Evolutionary conservation across 2,888 invertebrate genomes (phyloP).

Genomic region (Tribolium freemani): DNA sequence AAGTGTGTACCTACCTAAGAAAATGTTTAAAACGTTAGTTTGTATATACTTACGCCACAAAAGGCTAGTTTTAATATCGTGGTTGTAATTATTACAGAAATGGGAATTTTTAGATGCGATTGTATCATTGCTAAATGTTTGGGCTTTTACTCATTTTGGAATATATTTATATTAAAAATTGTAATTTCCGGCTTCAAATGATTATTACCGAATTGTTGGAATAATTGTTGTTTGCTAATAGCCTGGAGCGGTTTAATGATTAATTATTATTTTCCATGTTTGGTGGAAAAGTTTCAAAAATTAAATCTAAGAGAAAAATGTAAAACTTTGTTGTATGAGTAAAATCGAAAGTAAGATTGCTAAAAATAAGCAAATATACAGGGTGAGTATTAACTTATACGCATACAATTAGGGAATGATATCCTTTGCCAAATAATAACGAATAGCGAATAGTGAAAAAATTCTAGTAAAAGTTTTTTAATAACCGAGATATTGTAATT

Average conservation of each 20-base stretch:
- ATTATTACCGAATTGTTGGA: neutral
- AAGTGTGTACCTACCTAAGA: neutral
- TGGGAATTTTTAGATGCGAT: neutral
- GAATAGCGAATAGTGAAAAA: too few relatives aligned
- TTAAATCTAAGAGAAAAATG: neutral
- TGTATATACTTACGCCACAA: neutral
- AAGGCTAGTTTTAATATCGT: neutral
- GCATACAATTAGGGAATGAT: too few relatives aligned
- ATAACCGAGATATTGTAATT: too few relatives aligned
- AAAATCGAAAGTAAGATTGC: too few relatives aligned
- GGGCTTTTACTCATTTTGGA: neutral
- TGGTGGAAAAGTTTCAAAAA: neutral
- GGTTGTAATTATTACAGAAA: neutral
- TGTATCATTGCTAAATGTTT: neutral
- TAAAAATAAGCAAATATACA: too few relatives aligned
- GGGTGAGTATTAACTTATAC: too few relatives aligned
- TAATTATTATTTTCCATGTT: neutral
- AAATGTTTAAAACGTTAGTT: neutral
- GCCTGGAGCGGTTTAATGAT: neutral
- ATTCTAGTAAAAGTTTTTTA: too few relatives aligned
- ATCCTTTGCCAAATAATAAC: too few relatives aligned
- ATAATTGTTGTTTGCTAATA: neutral
- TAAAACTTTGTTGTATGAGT: too few relatives aligned
- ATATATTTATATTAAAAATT: constrained; percentile 6
- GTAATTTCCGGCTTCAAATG: constrained; percentile 11